Evolutionary conservation across 2,113 vertebrate genomes (phyloP).

Genomic region (Eonycteris spelaea): DNA sequence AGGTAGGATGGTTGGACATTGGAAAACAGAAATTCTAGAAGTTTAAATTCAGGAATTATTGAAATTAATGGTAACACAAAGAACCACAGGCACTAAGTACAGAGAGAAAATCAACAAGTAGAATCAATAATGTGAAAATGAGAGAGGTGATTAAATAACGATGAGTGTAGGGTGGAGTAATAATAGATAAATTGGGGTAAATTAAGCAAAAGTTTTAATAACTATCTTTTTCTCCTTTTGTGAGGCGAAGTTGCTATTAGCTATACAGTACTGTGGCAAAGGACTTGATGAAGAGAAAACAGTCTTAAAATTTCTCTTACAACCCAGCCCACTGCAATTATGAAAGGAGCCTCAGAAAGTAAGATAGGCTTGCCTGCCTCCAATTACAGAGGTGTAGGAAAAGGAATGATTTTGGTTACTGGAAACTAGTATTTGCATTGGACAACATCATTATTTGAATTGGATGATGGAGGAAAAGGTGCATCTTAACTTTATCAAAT

Average conservation of each 20-base stretch:
- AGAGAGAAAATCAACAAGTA: background rate
- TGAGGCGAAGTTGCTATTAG: background rate
- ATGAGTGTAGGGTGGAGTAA: background rate
- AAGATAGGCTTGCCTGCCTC: constrained; percentile 47
- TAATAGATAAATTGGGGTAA: background rate
- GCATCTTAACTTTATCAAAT: constrained; percentile 73
- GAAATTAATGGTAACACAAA: constrained; percentile 52
- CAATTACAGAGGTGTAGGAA: constrained; percentile 54
- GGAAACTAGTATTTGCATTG: constrained; percentile 76
- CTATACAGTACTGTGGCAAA: background rate
- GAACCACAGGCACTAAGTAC: background rate
- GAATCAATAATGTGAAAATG: background rate
- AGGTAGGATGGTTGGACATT: background rate
- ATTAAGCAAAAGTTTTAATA: background rate
- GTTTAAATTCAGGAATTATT: background rate
- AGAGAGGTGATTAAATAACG: background rate
- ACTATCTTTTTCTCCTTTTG: background rate
- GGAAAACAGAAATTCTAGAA: background rate
- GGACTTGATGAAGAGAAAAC: background rate
- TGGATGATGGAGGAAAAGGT: constrained; percentile 23
- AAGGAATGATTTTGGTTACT: constrained; percentile 66
- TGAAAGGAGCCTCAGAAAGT: constrained; percentile 66
- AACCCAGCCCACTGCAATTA: constrained; percentile 50
- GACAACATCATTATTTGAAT: constrained; percentile 68
- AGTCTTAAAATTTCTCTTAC: constrained; percentile 42